A percentile compares a stretch with the other conserved stretches of the same genome.
Evolutionary conservation across 64 coral and sea anemone genomes (phyloP).

Genomic region (Dendronephthya gigantea): DNA sequence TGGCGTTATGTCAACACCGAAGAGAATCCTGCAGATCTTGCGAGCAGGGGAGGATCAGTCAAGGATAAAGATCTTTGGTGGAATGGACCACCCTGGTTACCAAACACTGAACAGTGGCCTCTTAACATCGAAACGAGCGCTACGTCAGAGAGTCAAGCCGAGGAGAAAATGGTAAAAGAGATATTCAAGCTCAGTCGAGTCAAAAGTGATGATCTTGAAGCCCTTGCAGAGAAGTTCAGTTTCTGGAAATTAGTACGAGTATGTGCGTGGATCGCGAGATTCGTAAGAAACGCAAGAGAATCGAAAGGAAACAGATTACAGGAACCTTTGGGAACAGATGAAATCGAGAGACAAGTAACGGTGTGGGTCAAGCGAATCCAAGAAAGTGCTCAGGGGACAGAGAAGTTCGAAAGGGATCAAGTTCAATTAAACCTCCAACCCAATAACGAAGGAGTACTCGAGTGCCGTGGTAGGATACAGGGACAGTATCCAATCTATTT

Average conservation of each 20-base stretch:
- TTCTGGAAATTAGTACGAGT: constrained; percentile 16
- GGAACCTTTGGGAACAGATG: not conserved
- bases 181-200: not conserved
- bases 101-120: constrained; percentile 16
- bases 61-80: constrained; percentile 20
- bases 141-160: constrained; percentile 12
- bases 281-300: not conserved
- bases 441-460: constrained; percentile 11
- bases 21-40: constrained; percentile 39
- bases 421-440: constrained; percentile 17
- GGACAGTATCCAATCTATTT: constrained; percentile 32
- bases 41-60: constrained; percentile 14
- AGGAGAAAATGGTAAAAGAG: not conserved
- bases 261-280: not conserved
- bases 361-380: not conserved
- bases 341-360: not conserved
- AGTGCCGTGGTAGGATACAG: constrained; percentile 39
- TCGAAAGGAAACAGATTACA: not conserved
- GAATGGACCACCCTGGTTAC: constrained; percentile 35
- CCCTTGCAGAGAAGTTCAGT: constrained; percentile 13
- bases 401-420: not conserved
- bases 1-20: constrained; percentile 25
- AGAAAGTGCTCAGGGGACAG: not conserved
- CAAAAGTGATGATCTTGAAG: constrained; percentile 7
- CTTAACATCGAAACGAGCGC: constrained; percentile 17